Evolutionary conservation across 1,140 invertebrate species (phyloP).

Genomic region (Trachymyrmex cornetzi): DNA sequence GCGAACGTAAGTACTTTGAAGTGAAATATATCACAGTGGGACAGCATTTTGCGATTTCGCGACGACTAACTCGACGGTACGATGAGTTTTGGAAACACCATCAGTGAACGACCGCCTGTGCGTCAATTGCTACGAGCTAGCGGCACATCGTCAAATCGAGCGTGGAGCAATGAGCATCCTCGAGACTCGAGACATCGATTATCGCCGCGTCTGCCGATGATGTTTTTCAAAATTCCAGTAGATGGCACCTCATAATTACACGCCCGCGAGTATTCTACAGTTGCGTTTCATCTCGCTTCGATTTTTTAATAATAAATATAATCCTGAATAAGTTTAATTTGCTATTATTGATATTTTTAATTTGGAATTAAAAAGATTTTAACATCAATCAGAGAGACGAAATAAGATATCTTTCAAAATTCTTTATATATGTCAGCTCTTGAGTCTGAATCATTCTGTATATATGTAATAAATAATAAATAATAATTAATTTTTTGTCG

Average conservation of each 20-base stretch:
- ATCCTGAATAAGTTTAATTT: no score
- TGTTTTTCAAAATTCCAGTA: conserved; percentile 7
- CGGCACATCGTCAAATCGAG: conserved; percentile 67
- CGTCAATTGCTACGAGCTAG: conserved; percentile 73
- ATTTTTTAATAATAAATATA: no score
- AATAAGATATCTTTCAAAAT: no score
- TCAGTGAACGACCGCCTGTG: conserved; percentile 78
- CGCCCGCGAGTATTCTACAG: not conserved
- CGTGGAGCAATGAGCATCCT: not conserved
- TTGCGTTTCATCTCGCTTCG: no score
- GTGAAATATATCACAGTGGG: conserved; percentile 79
- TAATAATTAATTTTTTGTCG: no score
- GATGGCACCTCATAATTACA: not conserved
- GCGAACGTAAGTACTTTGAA: conserved; percentile 76
- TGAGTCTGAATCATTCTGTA: no score
- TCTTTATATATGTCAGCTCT: no score
- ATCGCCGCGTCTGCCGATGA: not conserved
- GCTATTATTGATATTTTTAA: no score
- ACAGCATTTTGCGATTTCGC: conserved; percentile 81
- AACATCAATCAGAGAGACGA: no score
- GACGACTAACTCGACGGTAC: conserved; percentile 74
- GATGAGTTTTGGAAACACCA: conserved; percentile 79
- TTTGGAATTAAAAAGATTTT: no score
- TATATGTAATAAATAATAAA: no score
- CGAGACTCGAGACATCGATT: conserved; percentile 72